Conservation (phyloP, 2,888 invertebrate species). For the Punctoribates punctum region DNA sequence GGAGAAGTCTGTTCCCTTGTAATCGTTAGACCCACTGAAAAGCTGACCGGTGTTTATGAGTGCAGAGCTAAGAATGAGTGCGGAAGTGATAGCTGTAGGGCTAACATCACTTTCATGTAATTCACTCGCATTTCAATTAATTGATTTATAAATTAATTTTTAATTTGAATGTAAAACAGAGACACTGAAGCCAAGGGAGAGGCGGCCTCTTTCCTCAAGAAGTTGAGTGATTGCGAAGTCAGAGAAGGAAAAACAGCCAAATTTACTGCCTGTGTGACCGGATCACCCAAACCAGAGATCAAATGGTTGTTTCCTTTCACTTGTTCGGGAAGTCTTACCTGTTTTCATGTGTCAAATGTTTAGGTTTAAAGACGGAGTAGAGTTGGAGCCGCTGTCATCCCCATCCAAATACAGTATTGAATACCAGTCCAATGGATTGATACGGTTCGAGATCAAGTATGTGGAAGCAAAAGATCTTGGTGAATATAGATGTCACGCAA, state of each 20-base stretch:
- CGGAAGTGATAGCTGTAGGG: slow-evolving; percentile 62
- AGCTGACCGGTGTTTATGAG: slow-evolving; percentile 70
- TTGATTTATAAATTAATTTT: neutral
- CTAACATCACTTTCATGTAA: slow-evolving; percentile 54
- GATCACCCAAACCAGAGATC: slow-evolving; percentile 79
- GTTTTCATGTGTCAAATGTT: neutral
- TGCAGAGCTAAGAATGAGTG: slow-evolving; percentile 75
- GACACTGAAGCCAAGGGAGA: slow-evolving; percentile 64
- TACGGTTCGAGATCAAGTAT: slow-evolving; percentile 73
- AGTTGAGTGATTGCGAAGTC: slow-evolving; percentile 80
- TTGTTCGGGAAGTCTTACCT: neutral
- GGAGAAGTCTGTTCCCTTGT: slow-evolving; percentile 65
- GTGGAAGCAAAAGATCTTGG: slow-evolving; percentile 71
- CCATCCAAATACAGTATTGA: slow-evolving; percentile 73
- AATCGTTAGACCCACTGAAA: slow-evolving; percentile 64
- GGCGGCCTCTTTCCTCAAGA: slow-evolving; percentile 81
- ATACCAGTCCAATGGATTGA: slow-evolving; percentile 73
- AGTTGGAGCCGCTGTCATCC: slow-evolving; percentile 66
- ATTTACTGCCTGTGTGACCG: slow-evolving; percentile 86
- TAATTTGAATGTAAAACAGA: slow-evolving; percentile 39
- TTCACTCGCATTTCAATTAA: slow-evolving; percentile 7
- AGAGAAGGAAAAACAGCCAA: slow-evolving; percentile 82
- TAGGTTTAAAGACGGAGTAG: slow-evolving; percentile 59
- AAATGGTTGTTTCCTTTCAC: slow-evolving; percentile 63
- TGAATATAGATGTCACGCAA: slow-evolving; percentile 74